Conservation (phyloP, 2,888 invertebrate species). For the Lepidonotus clava region DNA sequence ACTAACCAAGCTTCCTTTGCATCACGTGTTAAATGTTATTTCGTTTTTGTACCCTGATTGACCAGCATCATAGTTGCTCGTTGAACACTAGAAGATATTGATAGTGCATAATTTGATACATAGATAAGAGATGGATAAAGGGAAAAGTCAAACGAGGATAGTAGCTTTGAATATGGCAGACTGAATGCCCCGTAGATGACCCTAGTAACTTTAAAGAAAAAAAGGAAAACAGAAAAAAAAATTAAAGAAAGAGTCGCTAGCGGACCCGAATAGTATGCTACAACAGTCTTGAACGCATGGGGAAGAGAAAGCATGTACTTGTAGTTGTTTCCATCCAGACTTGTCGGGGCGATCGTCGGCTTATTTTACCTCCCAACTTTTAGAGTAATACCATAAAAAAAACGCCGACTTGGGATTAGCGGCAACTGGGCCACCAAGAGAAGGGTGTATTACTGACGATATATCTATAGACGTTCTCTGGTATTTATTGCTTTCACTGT, state of each 20-base stretch:
- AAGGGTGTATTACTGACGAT: neutral
- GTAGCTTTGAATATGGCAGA: constrained; percentile 49
- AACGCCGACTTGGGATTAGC: neutral
- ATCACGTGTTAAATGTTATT: constrained; percentile 51
- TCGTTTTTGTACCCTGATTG: constrained; percentile 47
- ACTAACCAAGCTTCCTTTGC: constrained; percentile 51
- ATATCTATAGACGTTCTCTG: constrained; percentile 26
- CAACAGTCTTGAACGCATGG: no score
- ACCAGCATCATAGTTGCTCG: constrained; percentile 47
- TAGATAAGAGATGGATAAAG: neutral
- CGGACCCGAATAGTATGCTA: constrained; percentile 9
- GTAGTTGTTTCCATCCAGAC: constrained; percentile 21
- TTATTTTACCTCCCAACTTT: neutral
- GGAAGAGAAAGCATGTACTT: neutral
- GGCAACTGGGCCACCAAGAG: neutral
- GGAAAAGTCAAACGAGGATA: neutral
- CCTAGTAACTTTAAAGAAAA: neutral
- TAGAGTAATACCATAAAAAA: no score
- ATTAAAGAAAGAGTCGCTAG: neutral
- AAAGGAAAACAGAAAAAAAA: neutral
- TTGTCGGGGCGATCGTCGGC: neutral
- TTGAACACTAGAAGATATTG: constrained; percentile 32
- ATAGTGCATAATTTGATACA: constrained; percentile 35
- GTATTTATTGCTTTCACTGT: constrained; percentile 52
- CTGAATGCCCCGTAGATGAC: constrained; percentile 11